Evolutionary conservation across 2,113 vertebrate species (phyloP), one percentile per base, ranked within the genome.

Genomic region (Carettochelys insculpta): DNA sequence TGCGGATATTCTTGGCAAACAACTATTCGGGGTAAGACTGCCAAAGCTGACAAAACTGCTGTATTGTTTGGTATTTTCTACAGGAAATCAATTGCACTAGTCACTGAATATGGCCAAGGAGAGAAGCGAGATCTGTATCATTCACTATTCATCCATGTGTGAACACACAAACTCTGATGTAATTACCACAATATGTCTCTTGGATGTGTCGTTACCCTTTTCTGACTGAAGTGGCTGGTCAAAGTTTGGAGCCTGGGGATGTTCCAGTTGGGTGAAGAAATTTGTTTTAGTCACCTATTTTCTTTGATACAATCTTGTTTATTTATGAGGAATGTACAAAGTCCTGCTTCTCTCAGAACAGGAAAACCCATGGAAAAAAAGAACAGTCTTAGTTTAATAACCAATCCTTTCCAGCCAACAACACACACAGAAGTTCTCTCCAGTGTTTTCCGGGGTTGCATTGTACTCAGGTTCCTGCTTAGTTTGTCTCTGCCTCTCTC

Each of bases 11-110:
- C 87, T 68, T 34, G 53, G 38, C 78, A 88, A 95, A 82, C 80
- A 76, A 77, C 47, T 77, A 90, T 65, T 47, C 24, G 73, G 56
- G 22, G n/a, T 45, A 94, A 88, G 89, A 52, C 24, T 29, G 17
- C n/a, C 43, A 88, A 88, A 12, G 41, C 4, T 71, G 81, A 73
- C 82, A 88, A 94, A 71, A 54, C 79, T 92, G 85, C 80, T 2
- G 48, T 87, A n/a, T 29, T 92, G 90, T 48, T 43, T 92, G 86
- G 58, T 77, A 71, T 93, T 80, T 81, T 77, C 87, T 14, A 19
- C 56, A 82, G 82, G 83, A 87, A 88, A 88, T 81, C 34, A n/a
- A 89, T 85, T 80, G 88, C 53, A 20, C 50, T 88, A 91, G 87
- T 90, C 52, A 89, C 54, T 81, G 87, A 45, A 83, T 45, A 90